Conservation (phyloP, 2,888 invertebrate species). For the Eretmocerus hayati region DNA sequence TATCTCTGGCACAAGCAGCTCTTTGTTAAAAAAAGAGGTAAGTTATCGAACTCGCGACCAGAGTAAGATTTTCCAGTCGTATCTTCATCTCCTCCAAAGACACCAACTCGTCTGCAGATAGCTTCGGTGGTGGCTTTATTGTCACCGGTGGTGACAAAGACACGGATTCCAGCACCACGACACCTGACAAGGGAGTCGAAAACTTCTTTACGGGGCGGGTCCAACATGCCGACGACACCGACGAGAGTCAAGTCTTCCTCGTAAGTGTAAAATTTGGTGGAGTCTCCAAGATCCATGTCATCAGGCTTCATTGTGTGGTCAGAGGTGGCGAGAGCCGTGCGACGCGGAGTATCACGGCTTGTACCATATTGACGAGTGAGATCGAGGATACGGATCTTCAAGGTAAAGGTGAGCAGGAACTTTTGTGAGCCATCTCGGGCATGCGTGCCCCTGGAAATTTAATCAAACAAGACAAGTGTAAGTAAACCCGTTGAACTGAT, state of each 20-base stretch:
- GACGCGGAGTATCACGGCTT: conserved; percentile 93
- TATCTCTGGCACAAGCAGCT: conserved; percentile 77
- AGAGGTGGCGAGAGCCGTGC: conserved; percentile 91
- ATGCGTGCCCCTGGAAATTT: conserved; percentile 74
- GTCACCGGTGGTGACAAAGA: conserved; percentile 99
- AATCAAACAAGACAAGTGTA: not conserved
- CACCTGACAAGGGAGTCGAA: conserved; percentile 92
- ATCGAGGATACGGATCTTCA: conserved; percentile 91
- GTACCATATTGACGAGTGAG: conserved; percentile 93
- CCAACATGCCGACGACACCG: conserved; percentile 99
- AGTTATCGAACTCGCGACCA: conserved; percentile 98
- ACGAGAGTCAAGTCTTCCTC: conserved; percentile 98
- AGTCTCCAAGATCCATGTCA: conserved; percentile 96
- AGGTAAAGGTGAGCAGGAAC: conserved; percentile 81
- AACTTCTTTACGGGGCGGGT: conserved; percentile 98
- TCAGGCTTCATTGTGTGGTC: conserved; percentile 90
- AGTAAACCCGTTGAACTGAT: not conserved
- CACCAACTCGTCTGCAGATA: conserved; percentile 98
- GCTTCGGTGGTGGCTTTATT: conserved; percentile 99
- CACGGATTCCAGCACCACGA: conserved; percentile 97
- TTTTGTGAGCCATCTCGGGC: conserved; percentile 91
- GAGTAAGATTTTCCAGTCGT: conserved; percentile 94
- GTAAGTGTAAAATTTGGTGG: conserved; percentile 93
- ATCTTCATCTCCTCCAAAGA: conserved; percentile 92
- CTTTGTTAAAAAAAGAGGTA: conserved; percentile 85